Base-by-base conservation (phyloP, 1,140 invertebrate species). In the Bombyx mandarina region DNA sequence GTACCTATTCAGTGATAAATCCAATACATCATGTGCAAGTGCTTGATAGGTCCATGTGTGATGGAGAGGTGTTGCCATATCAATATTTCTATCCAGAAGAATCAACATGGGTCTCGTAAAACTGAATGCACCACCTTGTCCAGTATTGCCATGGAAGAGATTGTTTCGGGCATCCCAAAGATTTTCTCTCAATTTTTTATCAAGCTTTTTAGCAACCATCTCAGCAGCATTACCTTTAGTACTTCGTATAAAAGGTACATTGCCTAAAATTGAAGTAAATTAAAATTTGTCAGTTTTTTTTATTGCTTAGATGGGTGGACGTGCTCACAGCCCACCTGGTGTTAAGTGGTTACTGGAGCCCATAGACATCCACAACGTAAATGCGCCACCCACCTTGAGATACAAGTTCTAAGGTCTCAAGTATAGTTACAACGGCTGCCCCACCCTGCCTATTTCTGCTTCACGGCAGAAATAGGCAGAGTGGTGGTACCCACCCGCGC, bases 11-110 rank as follows among this genome's bases (percentile, higher is more conserved):
- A 99, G 87, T 22, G 95, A 92, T 56, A 99, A 89, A 73, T 99
- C 95, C 10, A 99, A 81, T 1, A 99, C 94, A 90, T 99, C 98
- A 85, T 99, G 98, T 43, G 96, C 93, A 55, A 99, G 80, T 8
- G 98, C 98, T 88, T 99, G 97, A 86, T 99, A 99, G 1, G 98
- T 99, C 99, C 99, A 99, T 4, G 98, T 99, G 85, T 99, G 99
- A 91, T 99, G 97, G 60, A 99, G 87, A 45, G 97, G 97, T 12
- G 98, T 99, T 1, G 98, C 96, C 91, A 99, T 94, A 88, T 99
- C 98, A 58, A 99, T 91, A 88, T 96, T 98, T 60, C 99, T 90
- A 86, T 99, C 99, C 50, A 99, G 89, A 61, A 99, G 88, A 54
- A 99, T 94, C 8, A 99, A 86, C 57, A 99, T 87, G 4, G 98